A percentile compares a stretch with the other conserved stretches of the same genome.
Evolutionary conservation across 2,888 invertebrate genomes (phyloP).

Genomic region (Bellardia bayeri): DNA sequence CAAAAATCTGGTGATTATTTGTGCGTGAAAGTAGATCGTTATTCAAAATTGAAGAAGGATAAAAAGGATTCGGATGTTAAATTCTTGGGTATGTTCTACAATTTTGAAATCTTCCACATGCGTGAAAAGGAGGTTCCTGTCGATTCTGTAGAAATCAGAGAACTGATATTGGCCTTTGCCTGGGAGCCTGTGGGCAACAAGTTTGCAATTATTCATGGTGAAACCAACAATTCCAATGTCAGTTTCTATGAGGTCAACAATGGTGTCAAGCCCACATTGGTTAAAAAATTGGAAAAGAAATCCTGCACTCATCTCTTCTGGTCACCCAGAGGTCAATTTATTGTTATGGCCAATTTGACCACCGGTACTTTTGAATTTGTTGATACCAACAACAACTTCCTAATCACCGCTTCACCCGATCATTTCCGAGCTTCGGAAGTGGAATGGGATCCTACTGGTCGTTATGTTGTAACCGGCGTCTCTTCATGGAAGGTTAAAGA

Average conservation of each 20-base stretch:
- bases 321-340: constrained; percentile 98
- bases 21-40: constrained; percentile 96
- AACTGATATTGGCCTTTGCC: constrained; percentile 96
- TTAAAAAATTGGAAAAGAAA: constrained; percentile 95
- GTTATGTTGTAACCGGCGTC: constrained; percentile 97
- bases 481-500: constrained; percentile 98
- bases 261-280: constrained; percentile 93
- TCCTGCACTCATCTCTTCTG: constrained; percentile 97
- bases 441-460: constrained; percentile 99
- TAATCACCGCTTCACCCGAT: constrained; percentile 96
- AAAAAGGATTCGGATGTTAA: constrained; percentile 95
- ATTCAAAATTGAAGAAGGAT: constrained; percentile 96
- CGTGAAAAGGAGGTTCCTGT: constrained; percentile 98
- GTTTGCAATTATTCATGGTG: constrained; percentile 98
- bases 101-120: constrained; percentile 99
- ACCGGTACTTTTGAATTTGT: constrained; percentile 97
- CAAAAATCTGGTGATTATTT: constrained; percentile 99
- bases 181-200: constrained; percentile 99
- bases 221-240: constrained; percentile 90
- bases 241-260: constrained; percentile 97
- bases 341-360: constrained; percentile 95
- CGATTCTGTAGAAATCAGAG: constrained; percentile 98
- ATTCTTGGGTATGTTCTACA: constrained; percentile 98
- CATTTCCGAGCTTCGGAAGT: constrained; percentile 97
- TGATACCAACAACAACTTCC: constrained; percentile 96